Conservation (phyloP, 2,797 vertebrate genomes). For the Semotilus atromaculatus region DNA sequence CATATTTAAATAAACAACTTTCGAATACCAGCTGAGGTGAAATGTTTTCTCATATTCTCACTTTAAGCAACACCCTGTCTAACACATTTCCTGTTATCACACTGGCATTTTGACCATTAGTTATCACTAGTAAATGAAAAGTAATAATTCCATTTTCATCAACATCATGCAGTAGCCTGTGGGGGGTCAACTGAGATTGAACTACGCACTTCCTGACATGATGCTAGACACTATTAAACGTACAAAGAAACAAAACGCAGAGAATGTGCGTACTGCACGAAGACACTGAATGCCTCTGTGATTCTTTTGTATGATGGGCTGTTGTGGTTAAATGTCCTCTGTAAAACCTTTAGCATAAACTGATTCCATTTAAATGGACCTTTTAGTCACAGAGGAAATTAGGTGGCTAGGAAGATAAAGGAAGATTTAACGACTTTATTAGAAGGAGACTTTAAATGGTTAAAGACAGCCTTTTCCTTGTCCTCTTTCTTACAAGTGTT, state of each 20-base stretch:
- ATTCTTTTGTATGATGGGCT: constrained; percentile 68
- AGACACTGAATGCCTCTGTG: constrained; percentile 56
- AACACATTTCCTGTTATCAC: not conserved
- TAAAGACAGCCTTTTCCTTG: constrained; percentile 21
- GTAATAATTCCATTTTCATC: not conserved
- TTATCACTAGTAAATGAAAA: not conserved
- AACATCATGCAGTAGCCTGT: not conserved
- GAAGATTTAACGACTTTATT: constrained; percentile 23
- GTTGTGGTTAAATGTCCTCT: constrained; percentile 66
- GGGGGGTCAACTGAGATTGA: not conserved
- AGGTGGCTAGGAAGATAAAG: constrained; percentile 5
- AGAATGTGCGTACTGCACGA: constrained; percentile 63
- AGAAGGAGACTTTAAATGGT: constrained; percentile 56
- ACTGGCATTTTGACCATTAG: not conserved
- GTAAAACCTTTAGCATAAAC: constrained; percentile 72
- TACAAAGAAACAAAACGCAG: constrained; percentile 65
- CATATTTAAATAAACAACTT: not conserved
- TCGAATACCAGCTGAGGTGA: not conserved
- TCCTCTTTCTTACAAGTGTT: not conserved
- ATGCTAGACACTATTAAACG: constrained; percentile 52
- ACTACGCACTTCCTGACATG: constrained; percentile 2
- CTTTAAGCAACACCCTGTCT: not conserved
- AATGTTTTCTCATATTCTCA: not conserved
- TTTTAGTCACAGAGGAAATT: constrained; percentile 56
- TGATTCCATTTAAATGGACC: constrained; percentile 71